Evolutionary conservation across 1,140 invertebrate genomes (phyloP), one percentile per base, ranked within the genome.

Genomic region (Pygmarrhopalites habei): DNA sequence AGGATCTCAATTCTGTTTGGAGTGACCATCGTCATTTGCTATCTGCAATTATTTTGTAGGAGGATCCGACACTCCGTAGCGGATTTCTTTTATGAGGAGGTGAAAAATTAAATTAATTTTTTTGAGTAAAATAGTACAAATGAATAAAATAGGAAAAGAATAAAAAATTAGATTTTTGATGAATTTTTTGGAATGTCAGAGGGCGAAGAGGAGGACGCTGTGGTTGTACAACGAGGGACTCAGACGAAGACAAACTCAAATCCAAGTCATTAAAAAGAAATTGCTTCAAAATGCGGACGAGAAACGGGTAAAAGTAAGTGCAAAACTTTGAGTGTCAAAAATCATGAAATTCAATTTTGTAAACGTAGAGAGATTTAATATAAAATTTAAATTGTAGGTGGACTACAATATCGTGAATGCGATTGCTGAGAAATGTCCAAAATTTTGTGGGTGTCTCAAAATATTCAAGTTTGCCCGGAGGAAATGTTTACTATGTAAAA

Each of bases 181-280:
- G 10, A n/a, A 41, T n/a, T 12, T 41, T 41, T 41, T n/a, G n/a
- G n/a, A n/a, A 12, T 41, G 10, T 41, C 44, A 70, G 69, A 52
- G 66, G 47, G 63, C 58, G 15, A 71, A 66, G 39, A 58, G 53
- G 17, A 32, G 69, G 23, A 62, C 56, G 21, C 35, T 68, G 14
- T 71, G 66, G 66, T 59, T 68, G 7, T 71, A 71, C 55, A 71
- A 71, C 43, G 58, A 71, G 44, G 57, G 35, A 2, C 29, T 68
- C 25, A 62, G 61, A 47, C 60, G 61, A 46, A 49, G 69, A 29
- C 53, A 26, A 52, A 29, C 29, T 28, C 35, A 47, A 17, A 30
- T 28, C 23, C 55, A 49, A 10, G 43, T 57, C 21, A n/a, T 58
- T 7, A 53, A 58, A 58, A 30, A 35, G 52, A 58, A 58, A 58